phyloP scores from a whole-genome alignment of 1,140 invertebrate genomes.

The Diorhabda sublineata region DNA sequence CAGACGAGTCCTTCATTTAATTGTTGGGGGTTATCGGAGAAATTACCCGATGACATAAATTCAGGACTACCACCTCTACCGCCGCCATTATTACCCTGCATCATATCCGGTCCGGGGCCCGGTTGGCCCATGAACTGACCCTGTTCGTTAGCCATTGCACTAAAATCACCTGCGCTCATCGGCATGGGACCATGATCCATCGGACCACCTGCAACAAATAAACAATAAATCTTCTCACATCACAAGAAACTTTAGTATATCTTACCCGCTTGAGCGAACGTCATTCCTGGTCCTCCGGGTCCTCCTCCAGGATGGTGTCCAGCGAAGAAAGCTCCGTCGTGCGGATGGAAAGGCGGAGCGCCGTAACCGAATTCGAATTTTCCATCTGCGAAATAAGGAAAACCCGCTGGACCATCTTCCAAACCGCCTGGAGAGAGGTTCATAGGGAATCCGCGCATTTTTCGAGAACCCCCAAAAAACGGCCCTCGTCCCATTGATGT shows the following conservation, averaged over 20 bases:
- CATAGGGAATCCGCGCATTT: constrained; percentile 86
- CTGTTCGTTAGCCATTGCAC: constrained; percentile 59
- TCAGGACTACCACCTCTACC: constrained; percentile 52
- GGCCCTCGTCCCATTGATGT: constrained; percentile 88
- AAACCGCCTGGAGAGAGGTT: constrained; percentile 80
- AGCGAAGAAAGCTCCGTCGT: constrained; percentile 79
- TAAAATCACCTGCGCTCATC: constrained; percentile 58
- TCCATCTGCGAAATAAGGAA: constrained; percentile 81
- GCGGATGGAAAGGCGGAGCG: constrained; percentile 78
- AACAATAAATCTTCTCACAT: background rate
- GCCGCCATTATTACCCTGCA: constrained; percentile 49
- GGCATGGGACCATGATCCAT: constrained; percentile 65
- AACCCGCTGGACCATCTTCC: constrained; percentile 75
- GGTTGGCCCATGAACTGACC: constrained; percentile 59
- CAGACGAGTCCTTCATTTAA: constrained; percentile 70
- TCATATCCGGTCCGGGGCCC: constrained; percentile 52
- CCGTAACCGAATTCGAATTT: constrained; percentile 89
- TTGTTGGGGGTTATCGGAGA: constrained; percentile 64
- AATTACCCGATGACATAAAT: constrained; percentile 56
- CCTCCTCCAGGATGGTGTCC: constrained; percentile 72
- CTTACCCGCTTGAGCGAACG: constrained; percentile 69
- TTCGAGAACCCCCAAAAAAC: constrained; percentile 83
- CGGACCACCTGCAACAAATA: constrained; percentile 53
- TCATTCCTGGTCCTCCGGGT: constrained; percentile 65
- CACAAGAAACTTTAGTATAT: background rate